These are phyloP conservation scores for Ormyrus labotus DNA, from an alignment of 2,888 invertebrate species.

Conservation along the genomic window DNA sequence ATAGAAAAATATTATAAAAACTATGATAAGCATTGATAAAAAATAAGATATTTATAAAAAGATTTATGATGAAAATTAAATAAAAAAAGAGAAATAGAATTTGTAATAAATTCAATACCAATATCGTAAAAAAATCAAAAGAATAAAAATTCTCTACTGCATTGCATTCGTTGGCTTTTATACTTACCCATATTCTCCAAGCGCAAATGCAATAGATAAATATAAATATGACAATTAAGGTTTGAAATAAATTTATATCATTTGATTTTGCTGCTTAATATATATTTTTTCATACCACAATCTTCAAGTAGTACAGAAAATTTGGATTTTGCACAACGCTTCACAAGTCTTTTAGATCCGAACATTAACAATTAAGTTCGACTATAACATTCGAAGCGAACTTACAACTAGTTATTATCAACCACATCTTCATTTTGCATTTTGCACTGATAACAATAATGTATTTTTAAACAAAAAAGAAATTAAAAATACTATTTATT, in stretches of 20 bases:
- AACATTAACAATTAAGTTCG: constrained; percentile 30
- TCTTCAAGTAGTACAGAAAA: constrained; percentile 39
- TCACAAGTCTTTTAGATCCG: constrained; percentile 39
- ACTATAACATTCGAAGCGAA: constrained; percentile 32
- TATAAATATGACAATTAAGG: not conserved
- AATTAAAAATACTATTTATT: constrained; percentile 9
- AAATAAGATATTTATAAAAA: no score
- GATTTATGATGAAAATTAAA: no score
- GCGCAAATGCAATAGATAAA: no score
- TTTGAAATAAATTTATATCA: constrained; percentile 20
- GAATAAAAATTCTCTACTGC: no score
- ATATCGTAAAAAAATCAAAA: no score
- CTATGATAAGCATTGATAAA: no score
- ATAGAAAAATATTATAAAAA: no score
- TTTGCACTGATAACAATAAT: constrained; percentile 32
- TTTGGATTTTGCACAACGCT: constrained; percentile 33
- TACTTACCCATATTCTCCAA: no score
- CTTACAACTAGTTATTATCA: constrained; percentile 59
- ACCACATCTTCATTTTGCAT: constrained; percentile 51
- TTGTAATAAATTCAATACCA: no score
- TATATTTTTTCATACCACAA: constrained; percentile 46
- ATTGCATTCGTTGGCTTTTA: no score
- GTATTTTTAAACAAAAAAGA: not conserved
- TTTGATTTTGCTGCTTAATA: constrained; percentile 37
- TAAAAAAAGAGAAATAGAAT: no score